phyloP scores from a whole-genome alignment of 2,113 vertebrate species.

The Sisor rabdophorus region DNA sequence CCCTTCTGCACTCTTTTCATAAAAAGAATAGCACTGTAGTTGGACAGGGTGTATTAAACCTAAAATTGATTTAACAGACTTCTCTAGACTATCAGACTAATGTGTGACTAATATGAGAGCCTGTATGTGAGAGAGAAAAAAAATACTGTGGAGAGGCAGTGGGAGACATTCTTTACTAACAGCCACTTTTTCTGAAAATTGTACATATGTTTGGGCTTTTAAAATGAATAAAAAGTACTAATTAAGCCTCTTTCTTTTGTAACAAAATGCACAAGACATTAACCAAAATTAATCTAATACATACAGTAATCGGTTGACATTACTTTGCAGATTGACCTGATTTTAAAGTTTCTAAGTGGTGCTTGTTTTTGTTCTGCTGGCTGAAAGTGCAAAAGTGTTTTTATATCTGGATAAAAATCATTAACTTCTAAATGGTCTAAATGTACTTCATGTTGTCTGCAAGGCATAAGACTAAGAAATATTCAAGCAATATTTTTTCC shows the following conservation, averaged over 20 bases:
- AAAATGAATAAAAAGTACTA: not conserved
- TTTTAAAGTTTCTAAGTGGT: not conserved
- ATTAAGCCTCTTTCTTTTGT: not conserved
- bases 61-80: constrained; percentile 29
- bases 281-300: constrained; percentile 13
- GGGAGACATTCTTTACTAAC: not conserved
- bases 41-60: constrained; percentile 34
- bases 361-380: no score
- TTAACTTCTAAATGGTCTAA: no score
- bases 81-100: not conserved
- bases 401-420: no score
- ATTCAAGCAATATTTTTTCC: no score
- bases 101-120: constrained; percentile 5
- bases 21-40: constrained; percentile 45
- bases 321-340: constrained; percentile 23
- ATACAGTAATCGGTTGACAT: constrained; percentile 26
- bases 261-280: not conserved
- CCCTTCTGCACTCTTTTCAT: constrained; percentile 38
- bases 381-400: no score
- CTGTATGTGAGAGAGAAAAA: not conserved
- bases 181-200: not conserved
- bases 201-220: not conserved
- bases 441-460: no score
- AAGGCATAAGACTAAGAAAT: no score
- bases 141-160: not conserved